A percentile compares a stretch with the other conserved stretches of the same genome.
These are phyloP conservation scores for Pomacea maculata DNA, from an alignment of 1,140 invertebrate genomes.

Conservation along the genomic window DNA sequence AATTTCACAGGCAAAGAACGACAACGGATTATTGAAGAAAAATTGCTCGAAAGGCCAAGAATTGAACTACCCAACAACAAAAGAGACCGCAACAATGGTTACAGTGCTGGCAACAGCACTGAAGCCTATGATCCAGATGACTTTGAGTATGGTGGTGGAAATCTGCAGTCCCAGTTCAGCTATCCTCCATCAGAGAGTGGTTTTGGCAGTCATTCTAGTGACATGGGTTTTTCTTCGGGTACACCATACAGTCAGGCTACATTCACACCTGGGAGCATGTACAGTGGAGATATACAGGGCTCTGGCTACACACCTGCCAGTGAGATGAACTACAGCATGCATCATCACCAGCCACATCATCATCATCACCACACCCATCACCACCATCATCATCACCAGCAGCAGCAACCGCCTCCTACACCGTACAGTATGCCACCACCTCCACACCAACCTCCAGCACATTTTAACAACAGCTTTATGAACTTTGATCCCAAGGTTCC, in stretches of 20 bases:
- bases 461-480: slow-evolving; percentile 23
- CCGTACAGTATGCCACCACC: slow-evolving; percentile 25
- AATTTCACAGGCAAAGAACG: slow-evolving; percentile 56
- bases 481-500: slow-evolving; percentile 30
- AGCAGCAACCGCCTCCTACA: slow-evolving; percentile 6
- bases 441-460: slow-evolving; percentile 7
- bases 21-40: slow-evolving; percentile 75
- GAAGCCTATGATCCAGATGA: slow-evolving; percentile 45
- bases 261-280: slow-evolving; percentile 25
- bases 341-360: slow-evolving; percentile 14
- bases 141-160: slow-evolving; percentile 17
- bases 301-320: slow-evolving; percentile 24
- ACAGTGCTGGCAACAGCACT: slow-evolving; percentile 10
- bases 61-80: slow-evolving; percentile 45
- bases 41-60: slow-evolving; percentile 65
- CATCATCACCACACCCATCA: slow-evolving; percentile 13
- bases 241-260: slow-evolving; percentile 23
- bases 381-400: slow-evolving; percentile 12
- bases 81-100: slow-evolving; percentile 37
- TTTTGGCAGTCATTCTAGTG: slow-evolving; percentile 19
- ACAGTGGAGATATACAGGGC: slow-evolving; percentile 20
- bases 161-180: slow-evolving; percentile 1
- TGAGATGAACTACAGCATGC: slow-evolving; percentile 16
- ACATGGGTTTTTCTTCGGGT: slow-evolving; percentile 21
- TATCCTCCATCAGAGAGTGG: slow-evolving; percentile 27